phyloP scores from a whole-genome alignment of 2,888 invertebrate species.

The Ctena decussata region DNA sequence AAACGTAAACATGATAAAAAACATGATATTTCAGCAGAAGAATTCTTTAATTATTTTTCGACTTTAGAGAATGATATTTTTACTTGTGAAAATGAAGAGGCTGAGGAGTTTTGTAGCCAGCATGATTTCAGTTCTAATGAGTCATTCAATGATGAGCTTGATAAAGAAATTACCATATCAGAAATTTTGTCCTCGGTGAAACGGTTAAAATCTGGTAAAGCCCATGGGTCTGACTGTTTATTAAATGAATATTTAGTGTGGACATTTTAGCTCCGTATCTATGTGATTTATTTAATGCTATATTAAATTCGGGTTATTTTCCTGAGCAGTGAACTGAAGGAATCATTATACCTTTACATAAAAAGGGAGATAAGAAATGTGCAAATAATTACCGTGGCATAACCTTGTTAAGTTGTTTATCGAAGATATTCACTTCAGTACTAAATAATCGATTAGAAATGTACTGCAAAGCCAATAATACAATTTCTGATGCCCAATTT shows the following conservation, averaged over 20 bases:
- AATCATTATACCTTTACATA: slow-evolving; percentile 14
- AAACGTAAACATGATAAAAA: no score
- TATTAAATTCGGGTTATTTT: slow-evolving; percentile 26
- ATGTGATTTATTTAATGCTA: slow-evolving; percentile 26
- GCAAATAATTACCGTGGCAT: no score
- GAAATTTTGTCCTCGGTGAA: slow-evolving; percentile 2
- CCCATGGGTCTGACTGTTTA: slow-evolving; percentile 6
- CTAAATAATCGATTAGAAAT: background rate
- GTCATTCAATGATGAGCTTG: no score
- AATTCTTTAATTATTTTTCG: slow-evolving; percentile 20
- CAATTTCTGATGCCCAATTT: background rate
- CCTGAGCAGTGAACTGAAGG: slow-evolving; percentile 17
- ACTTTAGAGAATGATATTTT: background rate
- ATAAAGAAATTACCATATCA: background rate
- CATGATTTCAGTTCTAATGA: no score
- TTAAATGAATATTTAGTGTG: slow-evolving; percentile 23
- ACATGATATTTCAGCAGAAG: no score
- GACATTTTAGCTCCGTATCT: background rate
- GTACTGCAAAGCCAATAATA: background rate
- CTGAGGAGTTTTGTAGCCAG: no score
- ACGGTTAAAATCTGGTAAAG: background rate
- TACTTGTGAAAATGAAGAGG: no score
- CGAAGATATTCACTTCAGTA: background rate
- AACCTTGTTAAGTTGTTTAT: background rate
- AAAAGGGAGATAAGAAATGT: slow-evolving; percentile 19